Percentiles rank a stretch among this genome's conserved stretches.
These are phyloP conservation scores for Cyclophora punctaria DNA, from an alignment of 2,888 invertebrate genomes.

Conservation along the genomic window DNA sequence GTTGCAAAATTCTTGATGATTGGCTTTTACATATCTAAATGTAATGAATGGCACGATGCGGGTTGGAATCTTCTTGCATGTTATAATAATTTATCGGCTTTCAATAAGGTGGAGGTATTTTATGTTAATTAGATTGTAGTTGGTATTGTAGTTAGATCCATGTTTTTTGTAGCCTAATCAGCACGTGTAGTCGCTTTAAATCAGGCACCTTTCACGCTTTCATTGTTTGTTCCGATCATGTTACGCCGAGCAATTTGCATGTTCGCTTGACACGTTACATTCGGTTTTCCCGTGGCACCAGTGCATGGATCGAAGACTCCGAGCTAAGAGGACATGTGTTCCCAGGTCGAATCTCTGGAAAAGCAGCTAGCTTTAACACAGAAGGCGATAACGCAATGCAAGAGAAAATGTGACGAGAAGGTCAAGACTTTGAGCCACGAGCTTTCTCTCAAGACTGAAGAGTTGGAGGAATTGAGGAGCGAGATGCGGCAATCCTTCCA, in stretches of 20 bases:
- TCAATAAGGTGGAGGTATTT: no score
- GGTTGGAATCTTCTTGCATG: not conserved
- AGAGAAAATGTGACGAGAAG: conserved; percentile 72
- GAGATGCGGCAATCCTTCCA: conserved; percentile 63
- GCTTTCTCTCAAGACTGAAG: conserved; percentile 70
- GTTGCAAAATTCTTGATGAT: no score
- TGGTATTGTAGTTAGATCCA: conserved; percentile 9
- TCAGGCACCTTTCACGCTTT: conserved; percentile 33
- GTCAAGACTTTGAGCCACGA: conserved; percentile 76
- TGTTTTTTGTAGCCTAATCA: conserved; percentile 12
- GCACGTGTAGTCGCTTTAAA: conserved; percentile 31
- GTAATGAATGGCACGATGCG: no score
- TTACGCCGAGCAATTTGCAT: conserved; percentile 29
- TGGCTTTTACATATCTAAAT: not conserved
- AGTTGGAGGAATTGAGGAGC: conserved; percentile 64
- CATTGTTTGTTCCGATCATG: conserved; percentile 29
- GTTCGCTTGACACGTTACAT: conserved; percentile 30
- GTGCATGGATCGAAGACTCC: conserved; percentile 46
- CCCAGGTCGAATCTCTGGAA: conserved; percentile 76
- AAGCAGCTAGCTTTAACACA: conserved; percentile 73
- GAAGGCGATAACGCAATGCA: conserved; percentile 69
- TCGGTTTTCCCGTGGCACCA: conserved; percentile 24
- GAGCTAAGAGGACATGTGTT: conserved; percentile 64
- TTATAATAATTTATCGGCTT: not conserved
- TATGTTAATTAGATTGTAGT: not conserved